These are phyloP conservation scores for Cacatua alba DNA, from an alignment of 2,113 vertebrate genomes.

Conservation along the genomic window DNA sequence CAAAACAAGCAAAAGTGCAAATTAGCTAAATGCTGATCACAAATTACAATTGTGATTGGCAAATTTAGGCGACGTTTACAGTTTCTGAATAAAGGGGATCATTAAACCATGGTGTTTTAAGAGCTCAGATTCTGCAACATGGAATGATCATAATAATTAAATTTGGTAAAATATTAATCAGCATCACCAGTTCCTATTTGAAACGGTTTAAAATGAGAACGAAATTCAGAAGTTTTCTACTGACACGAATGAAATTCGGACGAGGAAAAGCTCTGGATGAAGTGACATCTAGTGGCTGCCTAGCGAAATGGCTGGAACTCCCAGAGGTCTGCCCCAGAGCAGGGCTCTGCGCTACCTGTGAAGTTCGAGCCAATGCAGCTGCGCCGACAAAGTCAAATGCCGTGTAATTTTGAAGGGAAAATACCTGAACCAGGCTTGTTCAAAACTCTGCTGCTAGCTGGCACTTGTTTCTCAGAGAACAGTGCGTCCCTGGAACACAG, in stretches of 20 bases:
- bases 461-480: too few species aligned
- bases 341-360: too few species aligned
- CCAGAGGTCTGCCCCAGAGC: too few species aligned
- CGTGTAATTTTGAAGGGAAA: background rate
- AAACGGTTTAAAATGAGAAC: background rate
- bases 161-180: background rate
- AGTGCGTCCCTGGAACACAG: background rate
- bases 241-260: background rate
- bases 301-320: background rate
- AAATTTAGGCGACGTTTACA: background rate
- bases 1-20: background rate
- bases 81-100: background rate
- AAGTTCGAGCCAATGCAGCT: too few species aligned
- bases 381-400: background rate
- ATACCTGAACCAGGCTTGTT: background rate
- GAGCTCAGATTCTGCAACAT: background rate
- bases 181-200: background rate
- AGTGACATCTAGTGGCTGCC: constrained; percentile 22
- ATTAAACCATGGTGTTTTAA: background rate
- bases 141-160: background rate
- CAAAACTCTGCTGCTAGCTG: background rate
- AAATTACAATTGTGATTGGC: background rate
- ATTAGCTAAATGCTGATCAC: background rate
- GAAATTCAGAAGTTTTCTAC: background rate
- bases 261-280: background rate